These are phyloP conservation scores for Cirrhinus mrigala DNA, from an alignment of 2,797 vertebrate genomes.

Conservation along the genomic window DNA sequence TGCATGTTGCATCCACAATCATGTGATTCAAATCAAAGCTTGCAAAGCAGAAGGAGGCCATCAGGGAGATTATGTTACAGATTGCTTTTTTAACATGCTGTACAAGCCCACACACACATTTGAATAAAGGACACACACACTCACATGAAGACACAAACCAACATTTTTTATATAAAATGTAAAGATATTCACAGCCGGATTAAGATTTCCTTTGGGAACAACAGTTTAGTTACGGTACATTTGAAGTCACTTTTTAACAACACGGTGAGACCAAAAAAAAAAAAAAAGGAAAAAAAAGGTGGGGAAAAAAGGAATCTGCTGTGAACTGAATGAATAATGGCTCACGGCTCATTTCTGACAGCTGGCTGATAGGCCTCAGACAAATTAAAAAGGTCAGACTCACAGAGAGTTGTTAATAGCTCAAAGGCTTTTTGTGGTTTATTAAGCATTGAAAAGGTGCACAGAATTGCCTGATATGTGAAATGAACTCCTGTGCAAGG, in stretches of 20 bases:
- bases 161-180: slow-evolving; percentile 32
- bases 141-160: neutral
- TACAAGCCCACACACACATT: slow-evolving; percentile 24
- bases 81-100: slow-evolving; percentile 28
- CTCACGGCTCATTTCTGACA: slow-evolving; percentile 55
- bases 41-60: slow-evolving; percentile 8
- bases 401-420: slow-evolving; percentile 38
- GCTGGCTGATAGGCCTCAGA: slow-evolving; percentile 37
- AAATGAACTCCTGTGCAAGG: neutral
- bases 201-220: slow-evolving; percentile 47
- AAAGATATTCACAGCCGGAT: slow-evolving; percentile 45
- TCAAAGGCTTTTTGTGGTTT: slow-evolving; percentile 29
- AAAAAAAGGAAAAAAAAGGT: slow-evolving; percentile 12
- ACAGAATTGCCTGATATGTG: neutral
- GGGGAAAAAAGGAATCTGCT: slow-evolving; percentile 40
- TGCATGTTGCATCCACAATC: neutral
- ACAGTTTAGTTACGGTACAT: slow-evolving; percentile 59
- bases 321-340: slow-evolving; percentile 54
- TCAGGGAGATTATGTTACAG: slow-evolving; percentile 1
- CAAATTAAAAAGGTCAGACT: slow-evolving; percentile 48
- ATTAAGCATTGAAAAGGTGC: slow-evolving; percentile 42
- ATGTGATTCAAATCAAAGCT: slow-evolving; percentile 25
- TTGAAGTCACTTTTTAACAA: slow-evolving; percentile 44
- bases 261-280: slow-evolving; percentile 4
- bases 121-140: slow-evolving; percentile 2